Evolutionary conservation across 2,888 invertebrate genomes (phyloP), one percentile per base, ranked within the genome.

Genomic region (Bedellia somnulentella): DNA sequence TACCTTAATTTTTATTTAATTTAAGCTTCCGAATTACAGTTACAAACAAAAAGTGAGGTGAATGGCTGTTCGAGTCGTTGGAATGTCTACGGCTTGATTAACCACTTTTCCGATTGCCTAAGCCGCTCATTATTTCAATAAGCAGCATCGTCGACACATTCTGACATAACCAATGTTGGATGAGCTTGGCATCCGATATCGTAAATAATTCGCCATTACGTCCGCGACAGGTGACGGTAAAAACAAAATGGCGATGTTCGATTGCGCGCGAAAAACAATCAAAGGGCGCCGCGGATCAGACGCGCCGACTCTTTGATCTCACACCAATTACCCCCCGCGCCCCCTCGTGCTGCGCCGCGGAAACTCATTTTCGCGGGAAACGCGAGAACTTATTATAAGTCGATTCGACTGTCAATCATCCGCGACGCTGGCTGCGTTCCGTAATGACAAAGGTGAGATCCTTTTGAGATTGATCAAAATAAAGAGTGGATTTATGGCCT

Each of bases 381-480:
- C 62, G 52, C 54, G 57, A 54, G 59, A 60, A 57, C 63, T 70
- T 70, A 68, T 70, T 70, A 70, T 61, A 56, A 41, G 57, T 54
- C 58, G 58, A 60, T 61, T 61, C 62, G 55, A 47, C 57, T 57
- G 71, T 71, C 71, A 71, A 68, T 71, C 71, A 70, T 64, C 46
- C 52, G 57, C 62, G 64, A 66, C 59, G 51, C 52, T 55, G 51
- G 47, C 46, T 44, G 52, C 21, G n/a, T n/a, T 12, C 12, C 17
- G 14, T n/a, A 14, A 29, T 66, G 66, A 68, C 67, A 68, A 68
- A 70, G 66, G 67, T 70, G 70, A 70, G 68, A 70, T 71, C 66
- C 64, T 62, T 66, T 57, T 55, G 52, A 49, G 54, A 52, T 40
- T 58, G 71, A 71, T 71, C 71, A 71, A 71, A 71, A 70, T n/a